phyloP scores from a whole-genome alignment of 2,113 vertebrate species.

The Plestiodon gilberti region DNA sequence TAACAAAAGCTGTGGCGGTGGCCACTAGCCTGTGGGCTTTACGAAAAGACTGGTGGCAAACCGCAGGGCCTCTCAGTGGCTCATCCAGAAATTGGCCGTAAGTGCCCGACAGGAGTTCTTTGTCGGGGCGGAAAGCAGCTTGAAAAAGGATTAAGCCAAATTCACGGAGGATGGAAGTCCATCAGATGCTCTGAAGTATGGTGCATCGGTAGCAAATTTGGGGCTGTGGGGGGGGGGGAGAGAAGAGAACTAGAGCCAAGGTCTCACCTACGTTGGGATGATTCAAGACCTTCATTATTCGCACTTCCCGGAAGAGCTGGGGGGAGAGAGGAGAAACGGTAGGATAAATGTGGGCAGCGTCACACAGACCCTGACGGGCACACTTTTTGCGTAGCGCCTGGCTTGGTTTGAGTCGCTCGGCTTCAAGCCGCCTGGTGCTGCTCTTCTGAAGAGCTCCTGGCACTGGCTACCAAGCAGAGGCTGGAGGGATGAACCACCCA shows the following conservation, averaged over 20 bases:
- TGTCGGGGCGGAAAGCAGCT: no score
- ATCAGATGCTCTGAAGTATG: not conserved
- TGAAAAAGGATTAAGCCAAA: not conserved
- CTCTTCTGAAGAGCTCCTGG: no score
- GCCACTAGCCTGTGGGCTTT: not conserved
- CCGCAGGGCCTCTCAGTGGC: not conserved
- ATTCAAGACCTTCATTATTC: slow-evolving; percentile 96
- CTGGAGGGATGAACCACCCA: no score
- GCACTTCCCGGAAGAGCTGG: slow-evolving; percentile 93
- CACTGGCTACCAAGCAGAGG: not conserved
- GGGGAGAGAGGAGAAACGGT: not conserved
- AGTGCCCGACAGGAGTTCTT: not conserved
- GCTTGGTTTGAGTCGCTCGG: not conserved
- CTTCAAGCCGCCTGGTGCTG: no score
- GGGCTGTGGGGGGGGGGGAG: no score
- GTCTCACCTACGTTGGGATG: slow-evolving; percentile 95
- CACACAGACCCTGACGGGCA: not conserved
- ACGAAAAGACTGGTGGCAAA: not conserved
- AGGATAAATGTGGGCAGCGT: accelerated
- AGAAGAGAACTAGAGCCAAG: accelerated
- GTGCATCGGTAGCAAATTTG: not conserved
- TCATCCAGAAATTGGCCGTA: not conserved
- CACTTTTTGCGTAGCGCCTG: not conserved
- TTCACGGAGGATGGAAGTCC: not conserved
- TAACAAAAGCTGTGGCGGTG: not conserved